These are phyloP conservation scores for Oryzias melastigma DNA, from an alignment of 2,113 vertebrate species.

Conservation along the genomic window DNA sequence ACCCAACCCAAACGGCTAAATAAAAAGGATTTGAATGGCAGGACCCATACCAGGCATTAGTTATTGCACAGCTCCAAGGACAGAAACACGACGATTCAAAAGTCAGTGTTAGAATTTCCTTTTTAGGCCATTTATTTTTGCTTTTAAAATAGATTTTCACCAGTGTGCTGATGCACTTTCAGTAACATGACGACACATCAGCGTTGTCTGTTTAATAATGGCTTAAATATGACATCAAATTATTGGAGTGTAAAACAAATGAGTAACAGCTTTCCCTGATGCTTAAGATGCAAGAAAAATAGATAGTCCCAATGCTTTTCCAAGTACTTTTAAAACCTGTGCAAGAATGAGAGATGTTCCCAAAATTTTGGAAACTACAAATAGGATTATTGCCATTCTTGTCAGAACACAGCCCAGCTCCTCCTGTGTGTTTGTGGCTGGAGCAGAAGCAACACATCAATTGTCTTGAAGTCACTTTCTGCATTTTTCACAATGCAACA, in stretches of 20 bases:
- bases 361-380: conserved; percentile 20
- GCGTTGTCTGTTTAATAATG: conserved; percentile 21
- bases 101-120: conserved; percentile 37
- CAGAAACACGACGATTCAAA: conserved; percentile 42
- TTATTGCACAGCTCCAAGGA: conserved; percentile 73
- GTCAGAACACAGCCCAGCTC: background rate
- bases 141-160: conserved; percentile 4
- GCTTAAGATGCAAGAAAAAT: conserved; percentile 20
- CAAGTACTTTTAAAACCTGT: background rate
- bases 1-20: conserved; percentile 68
- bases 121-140: conserved; percentile 8
- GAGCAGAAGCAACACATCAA: conserved; percentile 26
- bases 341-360: conserved; percentile 17
- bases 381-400: conserved; percentile 3
- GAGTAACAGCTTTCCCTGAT: conserved; percentile 54
- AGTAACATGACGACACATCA: conserved; percentile 11
- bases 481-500: conserved; percentile 10
- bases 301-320: too few relatives aligned
- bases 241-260: conserved; percentile 18
- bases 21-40: conserved; percentile 74
- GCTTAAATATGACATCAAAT: conserved; percentile 38
- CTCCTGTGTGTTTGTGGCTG: background rate
- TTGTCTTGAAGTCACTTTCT: conserved; percentile 9
- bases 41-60: conserved; percentile 73
- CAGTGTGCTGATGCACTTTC: conserved; percentile 4